Evolutionary conservation across 2,113 vertebrate genomes (phyloP), one percentile per base, ranked within the genome.

Genomic region (Enhydra lutris): DNA sequence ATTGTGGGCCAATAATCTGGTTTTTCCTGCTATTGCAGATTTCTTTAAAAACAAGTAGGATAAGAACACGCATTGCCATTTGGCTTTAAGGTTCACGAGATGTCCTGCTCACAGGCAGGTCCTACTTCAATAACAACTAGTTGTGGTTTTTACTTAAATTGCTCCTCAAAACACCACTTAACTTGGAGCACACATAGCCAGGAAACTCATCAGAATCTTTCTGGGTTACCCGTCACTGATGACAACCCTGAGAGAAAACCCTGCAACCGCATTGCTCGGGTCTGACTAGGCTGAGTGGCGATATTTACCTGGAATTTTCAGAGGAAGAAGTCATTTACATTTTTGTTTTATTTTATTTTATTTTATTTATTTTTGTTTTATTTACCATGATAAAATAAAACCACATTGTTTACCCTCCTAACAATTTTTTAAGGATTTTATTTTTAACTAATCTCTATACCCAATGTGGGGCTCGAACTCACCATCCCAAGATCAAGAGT

Each of bases 11-110:
- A 78, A 3, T 42, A 7, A 55, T 69, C 88, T 50, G 15, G 45
- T 36, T 80, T 88, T 97, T 95, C 97, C 96, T 95, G 94, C 45
- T 31, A 4, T 83, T 92, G 52, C 84, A 73, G 87, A 61, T 81
- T 96, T 96, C 80, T 95, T 90, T 82, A n/a, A 96, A 97, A 97
- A 96, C 94, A 98, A 95, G 90, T 26, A 82, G 36, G 57, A 73
- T 14, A 3, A 95, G 47, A 79, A 47, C 74, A 86, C 94, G 82
- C 34, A 39, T 3, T 24, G 4, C n/a, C 87, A 52, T 39, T 82
- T 65, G 47, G 52, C 92, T 83, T 80, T 23, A 89, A 94, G 91
- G n/a, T 15, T 79, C 14, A 29, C 24, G 45, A 95, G 69, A 92
- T 67, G 86, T 34, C 47, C 69, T 76, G 42, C 59, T 50, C 76